Percentiles rank a stretch among this genome's conserved stretches.
These are phyloP conservation scores for Rhamnusium bicolor DNA, from an alignment of 2,888 invertebrate species.

Conservation along the genomic window DNA sequence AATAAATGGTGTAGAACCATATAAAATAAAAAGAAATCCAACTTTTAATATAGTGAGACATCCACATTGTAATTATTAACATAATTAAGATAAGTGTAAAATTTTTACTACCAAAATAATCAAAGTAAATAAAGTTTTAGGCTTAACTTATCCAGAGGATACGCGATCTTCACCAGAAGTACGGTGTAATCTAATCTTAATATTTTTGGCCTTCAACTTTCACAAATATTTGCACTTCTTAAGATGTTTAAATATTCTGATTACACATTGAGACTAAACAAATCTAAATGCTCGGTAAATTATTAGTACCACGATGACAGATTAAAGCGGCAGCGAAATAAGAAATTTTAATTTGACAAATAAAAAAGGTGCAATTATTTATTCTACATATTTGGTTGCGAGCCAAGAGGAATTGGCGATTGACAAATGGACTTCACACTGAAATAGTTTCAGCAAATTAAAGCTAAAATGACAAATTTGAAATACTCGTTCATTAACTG, in stretches of 20 bases:
- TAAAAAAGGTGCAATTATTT: constrained; percentile 28
- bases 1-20: no score
- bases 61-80: no score
- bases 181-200: background rate
- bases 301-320: constrained; percentile 36
- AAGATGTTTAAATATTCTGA: background rate
- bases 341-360: constrained; percentile 39
- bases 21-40: no score
- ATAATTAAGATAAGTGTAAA: no score
- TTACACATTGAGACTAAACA: constrained; percentile 39
- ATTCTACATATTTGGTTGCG: constrained; percentile 24
- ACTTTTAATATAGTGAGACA: no score
- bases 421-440: constrained; percentile 29
- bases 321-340: constrained; percentile 36
- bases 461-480: constrained; percentile 26
- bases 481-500: constrained; percentile 16
- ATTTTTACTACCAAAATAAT: no score
- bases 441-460: constrained; percentile 31
- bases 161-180: background rate
- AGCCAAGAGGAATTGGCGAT: constrained; percentile 28
- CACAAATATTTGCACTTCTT: background rate
- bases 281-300: constrained; percentile 40
- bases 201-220: constrained; percentile 14
- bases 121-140: no score
- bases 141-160: background rate